Evolutionary conservation across 2,797 vertebrate genomes (phyloP), one percentile per base, ranked within the genome.

Genomic region (Cyprinella venusta): DNA sequence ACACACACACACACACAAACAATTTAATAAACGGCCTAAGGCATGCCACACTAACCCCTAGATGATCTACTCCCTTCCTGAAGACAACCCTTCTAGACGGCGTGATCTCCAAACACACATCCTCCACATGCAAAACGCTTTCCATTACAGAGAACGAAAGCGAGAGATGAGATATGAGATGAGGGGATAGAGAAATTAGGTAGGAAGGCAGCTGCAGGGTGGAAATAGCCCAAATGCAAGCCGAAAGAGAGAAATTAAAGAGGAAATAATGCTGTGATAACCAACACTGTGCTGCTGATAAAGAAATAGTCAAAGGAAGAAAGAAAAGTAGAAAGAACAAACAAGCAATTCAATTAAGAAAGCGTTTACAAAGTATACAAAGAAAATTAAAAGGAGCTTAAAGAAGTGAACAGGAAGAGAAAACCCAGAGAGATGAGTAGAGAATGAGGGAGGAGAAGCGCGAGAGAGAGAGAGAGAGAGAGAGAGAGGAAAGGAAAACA

Each of bases 61-160:
- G 83, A 54, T 83, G 54, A 56, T 89, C 80, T 65, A 75, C 83
- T 82, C 87, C 88, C 81, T 90, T 91, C 86, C 80, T 90, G 86
- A 88, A 90, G 78, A 87, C 84, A 45, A 85, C 59, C 33, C 54
- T 88, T 61, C 79, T 82, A 61, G 84, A 56, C 12, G 59, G 54
- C n/a, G 69, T 67, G 67, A 91, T 30, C 42, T 87, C 84, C 61
- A 87, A 89, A 76, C 86, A 76, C 76, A 90, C 86, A 87, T 90
- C 86, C 5, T 88, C 86, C 65, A 90, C 86, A 85, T 75, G 81
- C 59, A 87, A 54, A 36, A 70, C 19, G 1, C 84, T 86, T 45
- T 90, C 86, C 85, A 90, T 89, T 19, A 80, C 36, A 81, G 71
- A 76, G 59, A 48, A 10, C 13, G 4, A 81, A 48, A 70, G 33